A percentile compares a stretch with the other conserved stretches of the same genome.
Conservation (phyloP, 2,888 invertebrate species). For the Caenorhabditis imperialis region DNA sequence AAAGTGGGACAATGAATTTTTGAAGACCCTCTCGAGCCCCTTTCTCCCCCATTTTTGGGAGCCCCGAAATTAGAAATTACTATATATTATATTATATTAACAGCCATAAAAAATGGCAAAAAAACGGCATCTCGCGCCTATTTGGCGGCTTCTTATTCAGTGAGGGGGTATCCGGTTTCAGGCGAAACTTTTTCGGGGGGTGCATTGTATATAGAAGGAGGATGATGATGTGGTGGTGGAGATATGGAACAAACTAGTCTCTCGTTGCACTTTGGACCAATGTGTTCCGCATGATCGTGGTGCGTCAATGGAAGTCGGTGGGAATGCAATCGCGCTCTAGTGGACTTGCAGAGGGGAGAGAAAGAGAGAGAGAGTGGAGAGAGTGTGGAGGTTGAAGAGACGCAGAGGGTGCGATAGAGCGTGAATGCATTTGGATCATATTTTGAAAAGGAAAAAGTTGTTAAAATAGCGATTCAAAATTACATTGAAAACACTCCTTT, state of each 20-base stretch:
- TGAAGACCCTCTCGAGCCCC: constrained; percentile 23
- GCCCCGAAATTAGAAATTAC: not conserved
- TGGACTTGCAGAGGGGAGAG: too few relatives aligned
- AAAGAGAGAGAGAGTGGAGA: too few relatives aligned
- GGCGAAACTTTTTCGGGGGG: constrained; percentile 8
- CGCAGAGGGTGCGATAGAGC: too few relatives aligned
- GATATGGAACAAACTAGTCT: constrained; percentile 34
- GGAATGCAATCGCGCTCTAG: too few relatives aligned
- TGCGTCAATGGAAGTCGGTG: not conserved
- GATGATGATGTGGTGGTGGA: constrained; percentile 21
- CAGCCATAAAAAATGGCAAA: constrained; percentile 8
- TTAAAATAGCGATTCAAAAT: too few relatives aligned
- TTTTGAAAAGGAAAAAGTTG: too few relatives aligned
- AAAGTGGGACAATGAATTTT: constrained; percentile 35
- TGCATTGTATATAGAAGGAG: not conserved
- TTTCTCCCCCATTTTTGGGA: not conserved
- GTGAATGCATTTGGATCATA: too few relatives aligned
- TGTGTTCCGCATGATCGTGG: not conserved
- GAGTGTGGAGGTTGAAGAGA: too few relatives aligned
- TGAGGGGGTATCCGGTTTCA: constrained; percentile 43
- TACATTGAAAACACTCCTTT: too few relatives aligned
- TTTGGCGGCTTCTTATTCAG: too few relatives aligned
- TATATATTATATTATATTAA: constrained; percentile 20
- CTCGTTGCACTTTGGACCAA: constrained; percentile 47
- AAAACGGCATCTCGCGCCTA: constrained; percentile 34